These are phyloP conservation scores for Mohoua ochrocephala DNA, from an alignment of 2,113 vertebrate genomes.

Conservation along the genomic window DNA sequence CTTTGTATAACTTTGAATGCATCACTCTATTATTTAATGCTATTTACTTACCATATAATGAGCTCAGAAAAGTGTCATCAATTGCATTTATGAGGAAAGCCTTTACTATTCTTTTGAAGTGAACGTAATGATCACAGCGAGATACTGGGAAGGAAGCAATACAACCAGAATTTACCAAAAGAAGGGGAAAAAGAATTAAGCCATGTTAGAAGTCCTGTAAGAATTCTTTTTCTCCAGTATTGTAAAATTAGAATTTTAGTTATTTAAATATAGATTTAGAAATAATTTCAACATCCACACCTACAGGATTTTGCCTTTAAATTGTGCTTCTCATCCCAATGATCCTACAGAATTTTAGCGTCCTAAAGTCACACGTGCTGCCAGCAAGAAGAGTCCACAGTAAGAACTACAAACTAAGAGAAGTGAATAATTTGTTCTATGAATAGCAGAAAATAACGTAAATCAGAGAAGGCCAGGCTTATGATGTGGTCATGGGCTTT, in stretches of 20 bases:
- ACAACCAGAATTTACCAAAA: background rate
- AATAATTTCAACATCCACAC: background rate
- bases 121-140: conserved; percentile 66
- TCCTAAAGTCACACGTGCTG: background rate
- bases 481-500: accelerated
- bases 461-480: background rate
- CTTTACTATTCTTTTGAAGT: conserved; percentile 82
- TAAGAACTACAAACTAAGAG: background rate
- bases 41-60: conserved; percentile 79
- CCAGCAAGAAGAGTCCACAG: background rate
- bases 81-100: conserved; percentile 82
- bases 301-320: background rate
- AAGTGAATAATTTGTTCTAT: background rate
- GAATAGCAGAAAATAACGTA: background rate
- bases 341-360: background rate
- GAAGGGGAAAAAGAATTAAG: background rate
- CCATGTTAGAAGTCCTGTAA: background rate
- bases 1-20: background rate
- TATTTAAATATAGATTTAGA: background rate
- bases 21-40: background rate
- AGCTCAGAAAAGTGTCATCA: conserved; percentile 76
- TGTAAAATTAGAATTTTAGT: background rate
- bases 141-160: conserved; percentile 65
- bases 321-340: background rate
- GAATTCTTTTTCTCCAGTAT: background rate